phyloP scores from a whole-genome alignment of 2,113 vertebrate genomes.

The Gallinago jamesoni region DNA sequence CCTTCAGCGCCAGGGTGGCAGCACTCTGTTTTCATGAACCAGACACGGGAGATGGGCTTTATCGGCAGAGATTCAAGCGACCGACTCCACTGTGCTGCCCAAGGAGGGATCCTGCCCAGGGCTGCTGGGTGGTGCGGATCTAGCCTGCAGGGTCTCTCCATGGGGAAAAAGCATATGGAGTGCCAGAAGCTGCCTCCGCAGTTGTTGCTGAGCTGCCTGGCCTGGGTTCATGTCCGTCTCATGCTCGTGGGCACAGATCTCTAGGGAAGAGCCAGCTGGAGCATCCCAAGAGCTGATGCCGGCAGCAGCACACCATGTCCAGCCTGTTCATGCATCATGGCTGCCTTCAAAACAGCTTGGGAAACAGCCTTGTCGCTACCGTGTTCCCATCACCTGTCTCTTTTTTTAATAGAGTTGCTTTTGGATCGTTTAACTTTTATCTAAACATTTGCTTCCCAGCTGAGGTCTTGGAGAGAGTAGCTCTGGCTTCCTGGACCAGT shows the following conservation, averaged over 20 bases:
- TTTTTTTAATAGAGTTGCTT: not conserved
- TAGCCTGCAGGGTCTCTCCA: not conserved
- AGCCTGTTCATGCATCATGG: rapidly evolving
- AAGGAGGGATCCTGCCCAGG: not conserved
- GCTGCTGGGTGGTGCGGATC: rapidly evolving
- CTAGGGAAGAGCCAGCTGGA: not conserved
- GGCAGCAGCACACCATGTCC: not conserved
- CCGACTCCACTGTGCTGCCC: not conserved
- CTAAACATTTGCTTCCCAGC: conserved; percentile 7
- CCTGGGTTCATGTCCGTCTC: rapidly evolving
- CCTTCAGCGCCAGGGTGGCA: not conserved
- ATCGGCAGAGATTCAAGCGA: not conserved
- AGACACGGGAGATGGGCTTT: rapidly evolving
- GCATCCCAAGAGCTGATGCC: not conserved
- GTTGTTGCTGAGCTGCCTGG: not conserved
- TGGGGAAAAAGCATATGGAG: rapidly evolving
- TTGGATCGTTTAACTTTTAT: conserved; percentile 24
- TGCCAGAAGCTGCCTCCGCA: rapidly evolving
- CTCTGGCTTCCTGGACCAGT: not conserved
- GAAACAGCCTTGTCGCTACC: not conserved
- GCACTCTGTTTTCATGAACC: not conserved
- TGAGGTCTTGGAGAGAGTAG: not conserved
- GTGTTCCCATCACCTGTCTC: not conserved
- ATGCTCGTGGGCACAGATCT: not conserved
- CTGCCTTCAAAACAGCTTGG: not conserved